Evolutionary conservation across 2,113 vertebrate genomes (phyloP), one percentile per base, ranked within the genome.

Genomic region (Zeus faber): DNA sequence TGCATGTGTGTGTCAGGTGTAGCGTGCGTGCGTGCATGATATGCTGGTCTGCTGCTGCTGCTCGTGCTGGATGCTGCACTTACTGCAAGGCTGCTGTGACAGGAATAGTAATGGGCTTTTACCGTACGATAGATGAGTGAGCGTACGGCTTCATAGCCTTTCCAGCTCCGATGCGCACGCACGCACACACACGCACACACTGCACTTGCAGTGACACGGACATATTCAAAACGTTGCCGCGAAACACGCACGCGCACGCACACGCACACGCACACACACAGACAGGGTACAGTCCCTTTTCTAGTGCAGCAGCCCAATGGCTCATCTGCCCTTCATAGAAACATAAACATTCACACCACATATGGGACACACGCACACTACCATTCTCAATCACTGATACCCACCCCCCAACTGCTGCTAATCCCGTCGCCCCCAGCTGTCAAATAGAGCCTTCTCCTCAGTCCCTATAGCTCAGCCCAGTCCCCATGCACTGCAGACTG

Each of bases 51-150:
- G 70, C 68, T 76, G 50, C 49, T 35, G 29, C 55, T 58, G 48
- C 45, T 45, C 11, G 18, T 25, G 43, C 31, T 20, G 61, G 48
- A 17, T 17, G 17, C 6, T 48, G 44, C 26, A 77, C 70, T 74
- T 87, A 87, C 87, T 84, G 87, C 85, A 89, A 82, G 81, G 83
- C 74, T 84, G 83, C 80, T 86, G 86, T 88, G 87, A 89, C 86
- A 87, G 58, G 86, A 89, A 89, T 89, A 89, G 79, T 87, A 87
- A 87, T 88, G 67, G 64, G 79, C 65, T 85, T 65, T 55, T 63
- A 74, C 52, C 61, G 27, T 74, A 66, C 52, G 23, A 70, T 46
- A 64, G 63, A 80, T 71, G 59, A 37, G 70, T 33, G 51, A 75
- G 41, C 46, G 48, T 75, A 46, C 71, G 74, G 63, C 52, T 77